These are phyloP conservation scores for Tenthredo scrophulariae DNA, from an alignment of 2,888 invertebrate species.

Conservation along the genomic window DNA sequence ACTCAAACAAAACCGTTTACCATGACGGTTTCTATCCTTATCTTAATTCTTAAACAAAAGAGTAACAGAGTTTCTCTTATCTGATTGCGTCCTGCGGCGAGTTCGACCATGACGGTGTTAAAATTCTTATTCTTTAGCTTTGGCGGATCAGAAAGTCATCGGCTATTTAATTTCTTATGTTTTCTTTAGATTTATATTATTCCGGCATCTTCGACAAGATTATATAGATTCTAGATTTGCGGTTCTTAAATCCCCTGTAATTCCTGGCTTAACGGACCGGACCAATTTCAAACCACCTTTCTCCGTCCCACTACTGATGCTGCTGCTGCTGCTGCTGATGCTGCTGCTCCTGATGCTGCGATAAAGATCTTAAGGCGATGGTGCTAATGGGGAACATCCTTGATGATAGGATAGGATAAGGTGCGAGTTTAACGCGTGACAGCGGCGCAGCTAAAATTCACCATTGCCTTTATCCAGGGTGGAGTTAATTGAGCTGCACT, in stretches of 20 bases:
- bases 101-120: neutral
- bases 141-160: neutral
- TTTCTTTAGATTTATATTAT: constrained; percentile 39
- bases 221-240: neutral
- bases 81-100: constrained; percentile 59
- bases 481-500: constrained; percentile 24
- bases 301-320: neutral
- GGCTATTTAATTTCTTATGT: constrained; percentile 10
- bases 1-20: constrained; percentile 63
- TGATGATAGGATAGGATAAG: constrained; percentile 36
- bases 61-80: constrained; percentile 62
- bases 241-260: constrained; percentile 18
- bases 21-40: constrained; percentile 60
- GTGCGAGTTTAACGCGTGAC: constrained; percentile 16
- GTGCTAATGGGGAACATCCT: constrained; percentile 36
- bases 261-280: constrained; percentile 5
- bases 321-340: neutral
- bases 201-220: neutral
- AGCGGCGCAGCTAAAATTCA: constrained; percentile 5
- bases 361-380: neutral
- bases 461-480: neutral
- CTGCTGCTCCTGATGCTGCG: neutral
- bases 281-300: constrained; percentile 13
- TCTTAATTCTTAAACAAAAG: constrained; percentile 71
- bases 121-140: neutral